Evolutionary conservation across 2,888 invertebrate genomes (phyloP), one percentile per base, ranked within the genome.

Genomic region (Pollenia angustigena): DNA sequence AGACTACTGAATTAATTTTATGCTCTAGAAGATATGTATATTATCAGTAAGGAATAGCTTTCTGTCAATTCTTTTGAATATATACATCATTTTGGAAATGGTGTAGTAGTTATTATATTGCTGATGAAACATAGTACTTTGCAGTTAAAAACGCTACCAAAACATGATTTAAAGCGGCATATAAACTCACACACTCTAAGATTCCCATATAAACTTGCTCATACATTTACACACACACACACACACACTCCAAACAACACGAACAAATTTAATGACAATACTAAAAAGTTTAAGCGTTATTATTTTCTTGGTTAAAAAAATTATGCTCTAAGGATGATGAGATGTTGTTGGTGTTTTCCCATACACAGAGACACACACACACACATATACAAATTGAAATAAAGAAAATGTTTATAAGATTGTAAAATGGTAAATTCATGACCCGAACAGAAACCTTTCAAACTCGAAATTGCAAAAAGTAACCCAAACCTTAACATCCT

Each of bases 211-310:
- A 32, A 32, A 66, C 11, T 56, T 32, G 12, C 56, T 48, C 32
- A 66, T 66, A n/a, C 46, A 50, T 11, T 58, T 16, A 16, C 44
- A 18, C 44, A 68, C 32, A n/a, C n/a, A 60, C 48, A 50, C 23
- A 50, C 40, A 76, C 79, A 64, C 46, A 80, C 87, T 81, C 91
- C 91, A 91, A 91, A 92, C 91, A 91, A 92, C 91, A 92, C 91
- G 91, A 92, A 90, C 58, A 72, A 46, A 92, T 92, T 92, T 92
- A 92, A 92, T 93, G 92, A 93, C 92, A 92, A 92, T 91, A 92
- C 93, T 92, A 93, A 92, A 92, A 92, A 92, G 92, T 92, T 92
- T 92, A 93, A 92, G 92, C 92, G 92, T 92, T 93, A 92, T 92
- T 93, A 92, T 92, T 93, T 85, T 92, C 91, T 93, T 92, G 93